Conservation (phyloP, 2,888 invertebrate species). For the Rhagonycha lutea region DNA sequence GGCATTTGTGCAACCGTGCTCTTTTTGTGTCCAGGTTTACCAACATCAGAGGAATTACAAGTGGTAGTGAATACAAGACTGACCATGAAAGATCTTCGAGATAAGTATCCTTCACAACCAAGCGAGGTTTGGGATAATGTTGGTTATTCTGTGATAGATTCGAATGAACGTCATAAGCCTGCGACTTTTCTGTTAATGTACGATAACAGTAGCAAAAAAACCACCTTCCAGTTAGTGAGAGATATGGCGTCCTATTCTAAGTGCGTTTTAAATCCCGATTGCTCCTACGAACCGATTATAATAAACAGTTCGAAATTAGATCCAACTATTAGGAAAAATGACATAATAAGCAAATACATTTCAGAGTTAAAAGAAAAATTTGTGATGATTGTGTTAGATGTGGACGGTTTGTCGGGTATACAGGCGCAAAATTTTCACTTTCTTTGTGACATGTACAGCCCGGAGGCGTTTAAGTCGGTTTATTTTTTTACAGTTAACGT, state of each 20-base stretch:
- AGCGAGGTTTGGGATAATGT: constrained; percentile 49
- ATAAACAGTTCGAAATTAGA: constrained; percentile 42
- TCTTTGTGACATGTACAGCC: constrained; percentile 61
- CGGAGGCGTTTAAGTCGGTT: constrained; percentile 52
- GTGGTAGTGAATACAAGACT: neutral
- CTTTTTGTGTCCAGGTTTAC: neutral
- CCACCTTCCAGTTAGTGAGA: constrained; percentile 45
- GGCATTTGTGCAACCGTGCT: neutral
- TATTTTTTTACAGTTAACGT: constrained; percentile 56
- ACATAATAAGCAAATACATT: constrained; percentile 41
- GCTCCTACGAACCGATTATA: constrained; percentile 35
- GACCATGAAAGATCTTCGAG: neutral
- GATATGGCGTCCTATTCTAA: constrained; percentile 47
- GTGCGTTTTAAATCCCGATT: constrained; percentile 39
- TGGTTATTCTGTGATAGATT: constrained; percentile 45
- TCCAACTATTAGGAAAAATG: constrained; percentile 44
- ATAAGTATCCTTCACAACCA: constrained; percentile 48
- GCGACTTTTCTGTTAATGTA: constrained; percentile 54
- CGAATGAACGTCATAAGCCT: constrained; percentile 44
- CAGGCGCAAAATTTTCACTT: constrained; percentile 60
- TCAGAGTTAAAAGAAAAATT: constrained; percentile 39
- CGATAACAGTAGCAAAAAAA: constrained; percentile 37
- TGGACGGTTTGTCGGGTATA: constrained; percentile 49
- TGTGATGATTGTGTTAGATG: constrained; percentile 49
- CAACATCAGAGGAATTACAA: neutral